Evolutionary conservation across 2,888 invertebrate species (phyloP).

Genomic region (Diarsia brunnea): DNA sequence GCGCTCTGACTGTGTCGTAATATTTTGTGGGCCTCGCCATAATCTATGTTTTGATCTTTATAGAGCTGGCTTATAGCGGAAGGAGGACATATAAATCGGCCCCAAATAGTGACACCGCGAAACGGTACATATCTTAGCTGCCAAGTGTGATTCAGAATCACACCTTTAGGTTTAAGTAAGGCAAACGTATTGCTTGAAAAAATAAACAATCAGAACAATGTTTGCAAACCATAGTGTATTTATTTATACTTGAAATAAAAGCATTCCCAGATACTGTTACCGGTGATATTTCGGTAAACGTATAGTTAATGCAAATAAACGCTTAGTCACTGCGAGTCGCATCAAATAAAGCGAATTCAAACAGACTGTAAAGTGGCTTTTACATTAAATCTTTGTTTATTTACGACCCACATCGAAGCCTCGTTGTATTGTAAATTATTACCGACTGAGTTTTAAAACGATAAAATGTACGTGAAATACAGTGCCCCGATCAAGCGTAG

Average conservation of each 20-base stretch:
- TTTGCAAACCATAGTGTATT: constrained; percentile 50
- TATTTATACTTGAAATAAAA: constrained; percentile 59
- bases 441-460: constrained; percentile 78
- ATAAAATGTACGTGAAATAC: constrained; percentile 83
- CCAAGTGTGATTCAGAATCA: not conserved
- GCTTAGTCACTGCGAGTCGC: constrained; percentile 69
- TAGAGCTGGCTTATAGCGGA: not conserved
- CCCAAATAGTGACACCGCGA: not conserved
- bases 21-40: constrained; percentile 36
- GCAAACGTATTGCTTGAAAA: constrained; percentile 4
- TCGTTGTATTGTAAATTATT: constrained; percentile 83
- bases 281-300: constrained; percentile 57
- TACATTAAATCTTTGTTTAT: constrained; percentile 83
- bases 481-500: constrained; percentile 76
- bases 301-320: constrained; percentile 68
- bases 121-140: no score
- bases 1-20: constrained; percentile 32
- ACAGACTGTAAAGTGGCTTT: constrained; percentile 77
- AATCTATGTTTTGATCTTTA: constrained; percentile 29
- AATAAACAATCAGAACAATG: constrained; percentile 26
- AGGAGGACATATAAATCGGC: not conserved
- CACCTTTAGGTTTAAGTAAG: not conserved
- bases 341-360: constrained; percentile 78
- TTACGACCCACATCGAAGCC: constrained; percentile 79
- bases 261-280: constrained; percentile 51